phyloP scores from a whole-genome alignment of 2,797 vertebrate genomes.

The Chelidonichthys spinosus region DNA sequence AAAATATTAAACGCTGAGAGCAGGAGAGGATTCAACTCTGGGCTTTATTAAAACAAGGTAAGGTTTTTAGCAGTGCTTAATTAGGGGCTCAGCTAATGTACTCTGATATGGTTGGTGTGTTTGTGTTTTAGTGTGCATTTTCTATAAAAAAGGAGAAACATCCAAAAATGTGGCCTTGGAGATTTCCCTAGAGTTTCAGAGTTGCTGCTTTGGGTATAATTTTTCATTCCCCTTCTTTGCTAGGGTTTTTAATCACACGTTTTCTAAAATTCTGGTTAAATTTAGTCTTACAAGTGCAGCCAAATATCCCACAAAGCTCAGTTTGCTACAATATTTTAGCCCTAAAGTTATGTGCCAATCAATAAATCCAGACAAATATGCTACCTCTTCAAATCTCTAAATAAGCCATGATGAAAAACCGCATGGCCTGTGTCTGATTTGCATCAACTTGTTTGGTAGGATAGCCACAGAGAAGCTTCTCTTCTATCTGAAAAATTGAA shows the following conservation, averaged over 20 bases:
- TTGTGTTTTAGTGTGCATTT: background rate
- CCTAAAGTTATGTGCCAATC: background rate
- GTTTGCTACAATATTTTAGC: background rate
- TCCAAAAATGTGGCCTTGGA: background rate
- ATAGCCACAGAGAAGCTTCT: background rate
- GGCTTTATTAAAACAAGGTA: slow-evolving; percentile 6
- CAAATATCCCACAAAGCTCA: background rate
- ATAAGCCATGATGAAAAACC: background rate
- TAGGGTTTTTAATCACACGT: background rate
- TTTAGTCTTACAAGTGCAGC: background rate
- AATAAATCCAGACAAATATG: background rate
- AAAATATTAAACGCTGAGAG: background rate
- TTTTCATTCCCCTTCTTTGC: background rate
- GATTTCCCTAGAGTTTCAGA: background rate
- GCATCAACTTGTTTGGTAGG: background rate
- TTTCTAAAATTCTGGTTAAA: background rate
- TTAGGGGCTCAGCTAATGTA: background rate
- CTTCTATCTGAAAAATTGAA: slow-evolving; percentile 4
- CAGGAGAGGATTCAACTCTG: background rate
- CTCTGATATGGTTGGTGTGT: background rate
- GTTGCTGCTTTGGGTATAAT: background rate
- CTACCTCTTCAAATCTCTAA: no score
- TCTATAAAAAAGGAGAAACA: background rate
- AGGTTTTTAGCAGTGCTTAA: background rate
- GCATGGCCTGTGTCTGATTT: background rate